Base-by-base conservation (phyloP, 2,888 invertebrate genomes). In the Papilio elwesi region DNA sequence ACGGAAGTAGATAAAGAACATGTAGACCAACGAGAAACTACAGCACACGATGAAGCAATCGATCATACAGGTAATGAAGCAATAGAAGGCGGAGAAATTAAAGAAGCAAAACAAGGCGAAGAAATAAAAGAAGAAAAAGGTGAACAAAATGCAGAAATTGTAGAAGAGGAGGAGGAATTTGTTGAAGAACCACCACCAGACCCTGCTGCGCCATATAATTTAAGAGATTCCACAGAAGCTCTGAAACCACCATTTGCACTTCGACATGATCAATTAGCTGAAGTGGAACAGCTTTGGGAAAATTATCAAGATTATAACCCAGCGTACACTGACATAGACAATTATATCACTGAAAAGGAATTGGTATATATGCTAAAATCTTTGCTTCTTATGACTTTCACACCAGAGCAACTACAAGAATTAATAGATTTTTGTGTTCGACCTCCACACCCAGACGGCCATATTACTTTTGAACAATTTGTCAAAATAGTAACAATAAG, bases 201-300 rank as follows among this genome's bases (percentile, higher is more conserved):
- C 77, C 93, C 93, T n/a, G 77, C 88, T 47, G 93, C 91, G 38
- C 92, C 93, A 8, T 90, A 82, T 71, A 76, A 89, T 78, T 88
- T 92, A 47, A 85, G 78, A 71, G 92, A 92, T 73, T 91, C 91
- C 8, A 81, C 83, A 74, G 93, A 93, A 87, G 87, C 86, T 55
- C 75, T 91, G 0, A 89, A 83, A 81, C 85, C 86, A 38, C 86
- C 86, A 8, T 93, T 88, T 79, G 79, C 85, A 75, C 81, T 93
- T 71, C 82, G 89, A 66, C 88, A 85, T n/a, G 92, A 92, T 76
- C 92, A 92, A 80, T 26, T 88, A 74, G 87, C 87, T 51, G 93
- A 93, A 86, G 84, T 91, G 7, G 90, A 92, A 80, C 85, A 89
- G 75, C 82, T 93, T 59, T 93, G 93, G 93, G 89, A 87, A 16